Evolutionary conservation across 2,797 vertebrate genomes (phyloP).

Genomic region (Meda fulgida): DNA sequence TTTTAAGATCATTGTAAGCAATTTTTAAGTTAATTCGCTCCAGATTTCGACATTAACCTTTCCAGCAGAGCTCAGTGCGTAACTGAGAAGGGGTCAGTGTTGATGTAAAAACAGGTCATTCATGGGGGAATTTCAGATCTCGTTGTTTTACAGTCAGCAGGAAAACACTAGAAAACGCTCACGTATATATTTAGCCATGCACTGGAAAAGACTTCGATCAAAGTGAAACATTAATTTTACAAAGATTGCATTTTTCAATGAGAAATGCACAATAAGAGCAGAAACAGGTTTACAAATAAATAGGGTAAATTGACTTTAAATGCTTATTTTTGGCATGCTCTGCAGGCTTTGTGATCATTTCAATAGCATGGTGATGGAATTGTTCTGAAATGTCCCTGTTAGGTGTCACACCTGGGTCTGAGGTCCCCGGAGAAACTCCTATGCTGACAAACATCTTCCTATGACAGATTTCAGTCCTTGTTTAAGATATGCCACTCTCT

Average conservation of each 20-base stretch:
- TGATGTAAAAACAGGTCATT: constrained; percentile 74
- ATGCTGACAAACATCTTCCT: constrained; percentile 45
- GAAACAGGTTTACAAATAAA: neutral
- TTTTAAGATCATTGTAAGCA: constrained; percentile 94
- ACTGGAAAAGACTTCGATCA: neutral
- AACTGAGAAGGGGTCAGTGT: constrained; percentile 84
- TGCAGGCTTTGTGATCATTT: constrained; percentile 45
- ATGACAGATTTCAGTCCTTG: constrained; percentile 55
- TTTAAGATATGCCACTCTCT: constrained; percentile 62
- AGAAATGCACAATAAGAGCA: neutral
- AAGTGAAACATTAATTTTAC: neutral
- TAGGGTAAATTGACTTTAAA: neutral
- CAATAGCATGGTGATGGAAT: constrained; percentile 32
- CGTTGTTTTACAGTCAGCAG: constrained; percentile 59
- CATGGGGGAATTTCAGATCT: constrained; percentile 65
- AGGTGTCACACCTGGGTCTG: constrained; percentile 49
- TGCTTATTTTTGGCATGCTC: constrained; percentile 43
- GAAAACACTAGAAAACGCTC: neutral
- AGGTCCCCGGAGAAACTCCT: constrained; percentile 21
- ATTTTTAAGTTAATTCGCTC: constrained; percentile 94
- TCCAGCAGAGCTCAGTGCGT: constrained; percentile 89
- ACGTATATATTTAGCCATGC: neutral
- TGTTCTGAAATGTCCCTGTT: constrained; percentile 47
- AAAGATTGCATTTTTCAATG: neutral
- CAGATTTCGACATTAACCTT: constrained; percentile 92